Evolutionary conservation across 2,888 invertebrate species (phyloP).

Genomic region (Blastobasis lacticolella): DNA sequence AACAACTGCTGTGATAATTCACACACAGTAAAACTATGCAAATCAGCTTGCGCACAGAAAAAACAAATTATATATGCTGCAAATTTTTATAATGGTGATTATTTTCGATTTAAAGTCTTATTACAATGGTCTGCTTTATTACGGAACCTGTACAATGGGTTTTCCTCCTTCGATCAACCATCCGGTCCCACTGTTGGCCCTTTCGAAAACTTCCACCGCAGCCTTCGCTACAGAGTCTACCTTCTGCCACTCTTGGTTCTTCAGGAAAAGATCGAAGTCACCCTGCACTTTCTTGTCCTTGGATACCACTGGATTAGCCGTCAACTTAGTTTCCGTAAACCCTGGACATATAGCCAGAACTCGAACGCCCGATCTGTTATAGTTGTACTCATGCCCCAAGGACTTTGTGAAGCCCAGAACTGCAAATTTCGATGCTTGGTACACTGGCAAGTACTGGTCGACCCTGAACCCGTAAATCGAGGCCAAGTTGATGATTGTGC

Average conservation of each 20-base stretch:
- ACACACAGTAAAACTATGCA: too few species aligned
- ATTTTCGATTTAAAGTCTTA: too few species aligned
- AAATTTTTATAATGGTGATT: too few species aligned
- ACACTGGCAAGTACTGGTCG: constrained; percentile 68
- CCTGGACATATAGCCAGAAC: constrained; percentile 72
- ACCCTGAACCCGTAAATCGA: constrained; percentile 74
- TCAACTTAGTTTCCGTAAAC: constrained; percentile 53
- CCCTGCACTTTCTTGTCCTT: constrained; percentile 13
- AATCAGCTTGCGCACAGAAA: too few species aligned
- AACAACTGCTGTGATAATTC: too few species aligned
- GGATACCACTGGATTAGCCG: constrained; percentile 12
- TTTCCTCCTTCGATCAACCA: constrained; percentile 65
- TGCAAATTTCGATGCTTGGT: constrained; percentile 75
- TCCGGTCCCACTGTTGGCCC: constrained; percentile 62
- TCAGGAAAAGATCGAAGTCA: constrained; percentile 13
- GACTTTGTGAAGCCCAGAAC: constrained; percentile 69
- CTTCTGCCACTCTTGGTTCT: constrained; percentile 32
- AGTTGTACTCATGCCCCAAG: constrained; percentile 55
- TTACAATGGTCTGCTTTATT: too few species aligned
- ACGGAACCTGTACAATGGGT: constrained; percentile 34
- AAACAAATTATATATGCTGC: too few species aligned
- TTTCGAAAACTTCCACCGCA: constrained; percentile 37
- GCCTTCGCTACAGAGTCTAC: constrained; percentile 36
- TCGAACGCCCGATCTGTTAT: constrained; percentile 59
- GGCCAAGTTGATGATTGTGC: constrained; percentile 78